Evolutionary conservation across 2,113 vertebrate species (phyloP), one percentile per base, ranked within the genome.

Genomic region (pig (Sus scrofa)): DNA sequence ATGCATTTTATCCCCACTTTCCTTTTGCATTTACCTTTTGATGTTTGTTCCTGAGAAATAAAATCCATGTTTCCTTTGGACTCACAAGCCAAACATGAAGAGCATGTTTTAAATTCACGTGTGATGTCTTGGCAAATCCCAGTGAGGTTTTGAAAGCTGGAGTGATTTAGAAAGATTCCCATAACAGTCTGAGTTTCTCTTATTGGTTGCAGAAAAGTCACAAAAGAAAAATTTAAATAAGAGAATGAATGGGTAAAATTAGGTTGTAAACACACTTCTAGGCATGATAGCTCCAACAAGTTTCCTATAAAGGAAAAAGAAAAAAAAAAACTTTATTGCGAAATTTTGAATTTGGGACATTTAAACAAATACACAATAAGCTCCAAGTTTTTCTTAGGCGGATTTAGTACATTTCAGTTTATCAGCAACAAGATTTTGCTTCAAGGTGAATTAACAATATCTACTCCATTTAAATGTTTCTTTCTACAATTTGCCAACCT

Each of bases 141-240:
- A 6, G 86, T 56, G 67, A 89, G 60, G 86, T 98, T 98, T 71
- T 98, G 97, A 89, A 98, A 97, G 95, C 0, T 32, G 10, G 95
- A 97, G 78, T 96, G 39, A 65, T 97, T 98, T 96, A 97, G 65
- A 95, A 94, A 78, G 58, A 97, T 68, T 92, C 97, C 98, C 96
- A 97, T 82, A 74, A 97, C 8, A 90, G 65, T 71, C 78, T 77
- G 85, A 24, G 92, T 97, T 96, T 95, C 93, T 77, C 77, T 98
- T 96, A 70, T 56, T 89, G 78, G 94, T 95, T 97, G 93, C 67
- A 89, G 30, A 39, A 98, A 62, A 89, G 83, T 96, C 97, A 95
- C 82, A 78, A 97, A 98, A 94, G 98, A 98, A 86, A 95, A 96
- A 52, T 98, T 98, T 62, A 98, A 98, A 88, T 91, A 96, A 60